Evolutionary conservation across 35 echinoderm and acorn worm species (phyloP).

Genomic region (Chiridota heheva): DNA sequence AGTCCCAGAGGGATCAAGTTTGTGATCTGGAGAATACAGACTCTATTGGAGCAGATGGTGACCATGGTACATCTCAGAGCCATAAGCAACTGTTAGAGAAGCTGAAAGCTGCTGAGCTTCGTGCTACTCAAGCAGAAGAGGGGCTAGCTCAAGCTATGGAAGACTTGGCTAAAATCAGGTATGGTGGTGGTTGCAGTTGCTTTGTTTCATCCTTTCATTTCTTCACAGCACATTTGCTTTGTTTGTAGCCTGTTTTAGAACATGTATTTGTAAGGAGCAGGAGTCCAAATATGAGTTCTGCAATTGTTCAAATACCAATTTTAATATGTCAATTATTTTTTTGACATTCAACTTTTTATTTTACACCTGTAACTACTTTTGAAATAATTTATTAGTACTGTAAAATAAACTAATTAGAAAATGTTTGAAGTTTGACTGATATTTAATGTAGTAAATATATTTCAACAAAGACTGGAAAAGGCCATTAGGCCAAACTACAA

Average conservation of each 20-base stretch:
- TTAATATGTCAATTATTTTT: neutral
- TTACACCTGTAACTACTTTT: no score
- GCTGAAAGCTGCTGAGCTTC: conserved; percentile 63
- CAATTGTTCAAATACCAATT: neutral
- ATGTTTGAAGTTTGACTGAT: no score
- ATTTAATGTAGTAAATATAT: no score
- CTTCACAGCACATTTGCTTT: neutral
- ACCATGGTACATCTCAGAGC: conserved; percentile 21
- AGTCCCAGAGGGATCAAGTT: conserved; percentile 18
- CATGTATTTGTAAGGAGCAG: neutral
- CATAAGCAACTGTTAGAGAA: conserved; percentile 51
- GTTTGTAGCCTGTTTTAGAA: neutral
- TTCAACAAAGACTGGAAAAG: no score
- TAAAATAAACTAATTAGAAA: no score
- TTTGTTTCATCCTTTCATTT: neutral
- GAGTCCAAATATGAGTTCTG: neutral
- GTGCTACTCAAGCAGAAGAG: conserved; percentile 64
- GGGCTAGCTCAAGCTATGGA: conserved; percentile 68
- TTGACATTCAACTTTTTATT: neutral
- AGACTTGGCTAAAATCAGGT: conserved; percentile 79
- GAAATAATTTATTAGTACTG: no score
- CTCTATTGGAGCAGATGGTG: neutral
- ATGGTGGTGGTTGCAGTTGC: neutral
- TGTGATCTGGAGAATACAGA: neutral
- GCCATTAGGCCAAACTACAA: no score